A percentile compares a stretch with the other conserved stretches of the same genome.
phyloP scores from a whole-genome alignment of 2,113 vertebrate species.

The Potamarius usumacintae region DNA sequence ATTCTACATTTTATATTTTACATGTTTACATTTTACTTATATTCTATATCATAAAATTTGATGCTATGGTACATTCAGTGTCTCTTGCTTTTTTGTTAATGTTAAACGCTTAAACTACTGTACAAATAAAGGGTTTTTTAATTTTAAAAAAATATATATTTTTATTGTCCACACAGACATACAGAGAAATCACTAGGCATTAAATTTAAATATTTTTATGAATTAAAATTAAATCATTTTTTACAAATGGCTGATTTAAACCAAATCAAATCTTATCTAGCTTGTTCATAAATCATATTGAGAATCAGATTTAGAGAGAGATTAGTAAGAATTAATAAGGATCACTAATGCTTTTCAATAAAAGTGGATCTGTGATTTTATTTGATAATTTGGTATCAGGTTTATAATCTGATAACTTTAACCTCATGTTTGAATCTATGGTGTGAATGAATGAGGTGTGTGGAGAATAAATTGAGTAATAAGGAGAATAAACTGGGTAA shows the following conservation, averaged over 20 bases:
- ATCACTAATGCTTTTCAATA: background rate
- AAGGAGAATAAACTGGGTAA: too few species aligned
- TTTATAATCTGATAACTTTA: too few species aligned
- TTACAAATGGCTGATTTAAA: background rate
- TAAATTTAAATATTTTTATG: background rate
- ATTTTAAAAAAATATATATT: background rate
- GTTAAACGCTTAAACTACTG: background rate
- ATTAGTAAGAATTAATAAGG: background rate
- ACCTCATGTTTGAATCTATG: too few species aligned
- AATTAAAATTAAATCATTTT: background rate
- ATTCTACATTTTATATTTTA: background rate
- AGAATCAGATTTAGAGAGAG: background rate
- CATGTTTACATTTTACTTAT: background rate
- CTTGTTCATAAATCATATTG: background rate
- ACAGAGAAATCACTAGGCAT: background rate
- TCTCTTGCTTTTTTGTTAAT: background rate
- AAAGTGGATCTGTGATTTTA: background rate
- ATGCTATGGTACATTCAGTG: background rate
- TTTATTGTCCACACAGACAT: background rate
- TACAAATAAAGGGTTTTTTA: background rate
- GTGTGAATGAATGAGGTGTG: too few species aligned
- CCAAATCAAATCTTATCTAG: background rate
- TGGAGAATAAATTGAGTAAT: too few species aligned
- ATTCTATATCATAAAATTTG: background rate
- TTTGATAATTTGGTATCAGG: too few species aligned